A percentile compares a stretch with the other conserved stretches of the same genome.
These are phyloP conservation scores for Pangasianodon gigas DNA, from an alignment of 2,113 vertebrate genomes.

Conservation along the genomic window DNA sequence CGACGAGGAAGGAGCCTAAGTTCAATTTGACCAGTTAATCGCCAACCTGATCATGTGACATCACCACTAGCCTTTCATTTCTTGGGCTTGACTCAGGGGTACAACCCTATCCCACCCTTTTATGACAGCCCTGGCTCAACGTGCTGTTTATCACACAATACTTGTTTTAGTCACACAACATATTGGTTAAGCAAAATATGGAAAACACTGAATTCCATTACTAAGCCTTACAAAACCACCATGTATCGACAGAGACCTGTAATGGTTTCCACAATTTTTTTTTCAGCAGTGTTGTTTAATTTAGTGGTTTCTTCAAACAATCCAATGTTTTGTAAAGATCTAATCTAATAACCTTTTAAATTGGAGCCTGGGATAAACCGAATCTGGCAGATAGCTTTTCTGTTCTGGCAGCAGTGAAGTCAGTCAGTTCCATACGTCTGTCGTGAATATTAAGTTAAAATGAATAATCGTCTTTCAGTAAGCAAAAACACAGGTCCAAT, in stretches of 20 bases:
- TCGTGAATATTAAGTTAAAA: background rate
- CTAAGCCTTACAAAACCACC: constrained; percentile 17
- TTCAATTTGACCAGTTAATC: background rate
- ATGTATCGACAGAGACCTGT: background rate
- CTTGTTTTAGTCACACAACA: background rate
- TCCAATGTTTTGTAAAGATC: constrained; percentile 20
- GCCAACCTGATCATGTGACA: background rate
- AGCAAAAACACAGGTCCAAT: background rate
- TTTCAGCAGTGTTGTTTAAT: background rate
- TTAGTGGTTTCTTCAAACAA: constrained; percentile 22
- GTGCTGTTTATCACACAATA: background rate
- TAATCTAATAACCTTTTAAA: constrained; percentile 9
- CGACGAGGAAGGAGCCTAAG: background rate
- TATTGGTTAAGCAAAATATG: background rate
- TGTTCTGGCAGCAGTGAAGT: background rate
- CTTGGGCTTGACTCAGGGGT: background rate
- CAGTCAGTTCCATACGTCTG: background rate
- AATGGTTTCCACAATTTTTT: background rate
- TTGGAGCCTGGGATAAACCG: background rate
- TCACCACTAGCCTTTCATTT: background rate
- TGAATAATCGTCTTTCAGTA: background rate
- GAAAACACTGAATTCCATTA: background rate
- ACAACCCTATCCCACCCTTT: background rate
- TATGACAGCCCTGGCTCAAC: background rate
- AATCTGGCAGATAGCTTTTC: constrained; percentile 1